A percentile compares a stretch with the other conserved stretches of the same genome.
These are phyloP conservation scores for Ptilorrhoa leucosticta DNA, from an alignment of 2,113 vertebrate species.

Conservation along the genomic window DNA sequence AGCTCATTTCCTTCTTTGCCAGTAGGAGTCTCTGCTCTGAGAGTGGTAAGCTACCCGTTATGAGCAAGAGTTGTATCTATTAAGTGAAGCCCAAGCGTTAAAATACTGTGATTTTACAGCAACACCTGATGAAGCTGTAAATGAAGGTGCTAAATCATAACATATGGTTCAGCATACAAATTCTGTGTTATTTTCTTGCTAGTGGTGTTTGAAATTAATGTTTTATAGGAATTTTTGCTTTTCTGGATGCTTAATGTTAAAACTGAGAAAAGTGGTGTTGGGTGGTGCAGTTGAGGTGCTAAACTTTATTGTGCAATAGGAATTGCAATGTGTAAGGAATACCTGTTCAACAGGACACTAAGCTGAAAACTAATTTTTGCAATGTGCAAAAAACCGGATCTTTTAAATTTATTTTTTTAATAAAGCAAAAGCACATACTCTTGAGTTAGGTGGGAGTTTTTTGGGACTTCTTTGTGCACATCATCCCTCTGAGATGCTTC, in stretches of 20 bases:
- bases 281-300: not conserved
- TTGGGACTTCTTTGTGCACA: not conserved
- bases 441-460: not conserved
- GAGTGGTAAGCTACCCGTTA: not conserved
- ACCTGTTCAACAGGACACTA: not conserved
- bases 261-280: not conserved
- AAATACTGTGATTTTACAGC: not conserved
- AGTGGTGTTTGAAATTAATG: not conserved
- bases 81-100: not conserved
- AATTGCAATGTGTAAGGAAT: not conserved
- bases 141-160: not conserved
- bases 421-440: not conserved
- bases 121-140: not conserved
- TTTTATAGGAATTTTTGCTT: not conserved
- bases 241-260: not conserved
- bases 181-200: not conserved
- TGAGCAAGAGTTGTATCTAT: fast-evolving
- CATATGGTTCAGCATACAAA: not conserved
- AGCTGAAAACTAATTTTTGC: not conserved
- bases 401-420: not conserved
- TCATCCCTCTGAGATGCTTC: not conserved
- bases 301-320: not conserved
- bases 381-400: not conserved
- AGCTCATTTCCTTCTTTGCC: not conserved
- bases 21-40: not conserved